Evolutionary conservation across 2,888 invertebrate species (phyloP), one percentile per base, ranked within the genome.

Genomic region (Leptarthrus brevirostris): DNA sequence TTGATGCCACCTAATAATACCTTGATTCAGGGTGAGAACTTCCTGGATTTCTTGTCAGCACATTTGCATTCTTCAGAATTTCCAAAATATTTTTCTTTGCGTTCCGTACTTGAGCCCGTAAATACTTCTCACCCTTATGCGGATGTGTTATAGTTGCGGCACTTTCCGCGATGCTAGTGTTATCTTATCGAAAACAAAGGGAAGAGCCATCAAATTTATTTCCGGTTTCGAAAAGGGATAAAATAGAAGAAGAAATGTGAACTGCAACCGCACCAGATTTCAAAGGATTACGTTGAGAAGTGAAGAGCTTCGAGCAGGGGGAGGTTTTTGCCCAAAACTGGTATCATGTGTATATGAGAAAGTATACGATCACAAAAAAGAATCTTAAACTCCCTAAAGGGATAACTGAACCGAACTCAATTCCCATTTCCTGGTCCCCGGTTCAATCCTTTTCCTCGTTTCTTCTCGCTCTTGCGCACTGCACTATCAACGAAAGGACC

Each of bases 161-260:
- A n/a, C n/a, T n/a, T n/a, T n/a, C n/a, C n/a, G n/a, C n/a, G n/a
- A n/a, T n/a, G n/a, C 16, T 30, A 40, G 61, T 18, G 36, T 61
- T 61, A 61, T 61, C 61, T 61, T 26, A 20, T n/a, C 36, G 20
- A 36, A 36, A 40, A 61, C 61, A 61, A 61, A 40, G 5, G 24
- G 61, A 61, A 20, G 40, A 61, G 24, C 20, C 61, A 61, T 61
- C 61, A 61, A 40, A 61, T 61, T 40, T 34, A 40, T 61, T 61
- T 61, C 61, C 61, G 61, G 61, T 61, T 61, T 61, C 40, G 5
- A 47, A n/a, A 47, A 47, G 6, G n/a, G 16, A 47, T 14, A 47
- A 47, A 47, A 47, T 3, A 1, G 14, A 3, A 47, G 14, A 47
- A n/a, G n/a, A 47, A 16, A 47, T 14, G 47, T n/a, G n/a, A 16